A percentile compares a stretch with the other conserved stretches of the same genome.
phyloP scores from a whole-genome alignment of 2,888 invertebrate species.

The Gryllus longicercus region DNA sequence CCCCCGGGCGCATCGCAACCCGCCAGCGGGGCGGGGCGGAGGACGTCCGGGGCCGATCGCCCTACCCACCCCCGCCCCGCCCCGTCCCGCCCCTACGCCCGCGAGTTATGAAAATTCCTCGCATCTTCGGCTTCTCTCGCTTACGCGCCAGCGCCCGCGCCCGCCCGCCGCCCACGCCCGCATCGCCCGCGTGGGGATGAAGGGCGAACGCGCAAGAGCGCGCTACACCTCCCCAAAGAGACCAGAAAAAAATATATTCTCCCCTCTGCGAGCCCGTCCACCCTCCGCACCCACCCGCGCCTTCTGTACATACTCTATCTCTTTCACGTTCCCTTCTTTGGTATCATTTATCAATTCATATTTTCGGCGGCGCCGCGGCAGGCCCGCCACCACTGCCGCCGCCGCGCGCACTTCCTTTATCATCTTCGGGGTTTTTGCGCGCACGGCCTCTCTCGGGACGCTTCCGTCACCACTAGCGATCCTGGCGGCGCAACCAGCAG shows the following conservation, averaged over 20 bases:
- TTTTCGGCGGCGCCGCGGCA: background rate
- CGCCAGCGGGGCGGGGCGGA: too few relatives aligned
- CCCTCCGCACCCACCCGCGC: background rate
- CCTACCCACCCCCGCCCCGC: background rate
- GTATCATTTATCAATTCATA: slow-evolving; percentile 6
- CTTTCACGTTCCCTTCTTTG: slow-evolving; percentile 7
- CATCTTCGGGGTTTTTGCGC: background rate
- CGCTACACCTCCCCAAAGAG: background rate
- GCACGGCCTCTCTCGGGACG: background rate
- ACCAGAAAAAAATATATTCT: background rate
- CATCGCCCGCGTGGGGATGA: background rate
- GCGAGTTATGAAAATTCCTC: slow-evolving; percentile 25
- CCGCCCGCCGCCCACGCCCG: background rate
- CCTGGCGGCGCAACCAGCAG: background rate
- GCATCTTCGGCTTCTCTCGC: slow-evolving; percentile 22
- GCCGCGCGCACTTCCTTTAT: background rate
- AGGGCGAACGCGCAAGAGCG: background rate
- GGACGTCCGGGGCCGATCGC: background rate
- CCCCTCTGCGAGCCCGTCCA: background rate
- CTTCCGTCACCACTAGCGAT: background rate
- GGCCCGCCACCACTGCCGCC: background rate
- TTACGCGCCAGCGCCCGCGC: background rate
- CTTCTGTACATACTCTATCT: background rate
- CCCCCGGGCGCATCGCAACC: too few relatives aligned
- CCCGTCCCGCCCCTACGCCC: background rate